A percentile compares a stretch with the other conserved stretches of the same genome.
Conservation (phyloP, 2,113 vertebrate genomes). For the Suricata suricatta region DNA sequence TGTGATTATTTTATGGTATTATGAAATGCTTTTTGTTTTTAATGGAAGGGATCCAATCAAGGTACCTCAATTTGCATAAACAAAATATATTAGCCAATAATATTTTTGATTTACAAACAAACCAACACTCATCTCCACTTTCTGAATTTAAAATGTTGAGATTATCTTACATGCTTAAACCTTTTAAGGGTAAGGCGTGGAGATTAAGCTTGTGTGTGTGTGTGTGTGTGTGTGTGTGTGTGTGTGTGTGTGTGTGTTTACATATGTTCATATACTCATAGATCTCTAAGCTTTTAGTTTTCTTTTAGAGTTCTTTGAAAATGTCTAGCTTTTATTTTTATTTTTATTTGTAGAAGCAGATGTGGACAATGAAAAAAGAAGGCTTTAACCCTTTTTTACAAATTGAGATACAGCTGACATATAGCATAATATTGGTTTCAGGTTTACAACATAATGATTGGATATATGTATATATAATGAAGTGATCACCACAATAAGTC, state of each 20-base stretch:
- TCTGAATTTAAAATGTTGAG: background rate
- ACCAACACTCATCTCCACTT: background rate
- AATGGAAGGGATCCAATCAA: background rate
- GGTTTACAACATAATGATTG: background rate
- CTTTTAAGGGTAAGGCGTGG: background rate
- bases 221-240: background rate
- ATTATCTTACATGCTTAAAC: background rate
- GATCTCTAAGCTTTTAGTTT: background rate
- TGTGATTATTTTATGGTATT: background rate
- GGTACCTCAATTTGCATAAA: background rate
- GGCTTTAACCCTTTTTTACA: background rate
- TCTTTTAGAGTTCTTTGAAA: background rate
- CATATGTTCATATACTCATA: background rate
- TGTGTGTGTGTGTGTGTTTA: background rate
- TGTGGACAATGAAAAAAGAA: background rate
- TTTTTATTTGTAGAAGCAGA: background rate
- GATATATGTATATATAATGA: background rate
- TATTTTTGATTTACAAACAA: background rate
- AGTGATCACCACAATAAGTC: background rate
- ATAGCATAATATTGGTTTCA: background rate
- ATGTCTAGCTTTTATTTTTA: background rate
- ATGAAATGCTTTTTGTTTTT: background rate
- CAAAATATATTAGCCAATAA: background rate
- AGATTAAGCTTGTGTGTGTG: background rate
- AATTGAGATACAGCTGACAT: background rate